Conservation (phyloP, 2,888 invertebrate species). For the Hypercompe scribonia region DNA sequence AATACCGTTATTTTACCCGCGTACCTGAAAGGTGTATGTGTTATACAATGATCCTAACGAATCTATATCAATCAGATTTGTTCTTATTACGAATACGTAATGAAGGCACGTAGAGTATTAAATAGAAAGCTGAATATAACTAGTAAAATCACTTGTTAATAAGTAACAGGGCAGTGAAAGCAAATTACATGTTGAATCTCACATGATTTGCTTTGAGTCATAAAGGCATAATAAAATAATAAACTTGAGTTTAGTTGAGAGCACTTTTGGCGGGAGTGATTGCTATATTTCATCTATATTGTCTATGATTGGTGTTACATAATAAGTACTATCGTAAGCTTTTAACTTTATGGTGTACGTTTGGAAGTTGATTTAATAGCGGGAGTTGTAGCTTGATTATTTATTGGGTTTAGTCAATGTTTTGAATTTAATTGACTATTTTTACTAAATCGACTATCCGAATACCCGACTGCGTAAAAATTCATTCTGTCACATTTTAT, state of each 20-base stretch:
- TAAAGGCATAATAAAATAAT: slow-evolving; percentile 49
- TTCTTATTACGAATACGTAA: slow-evolving; percentile 63
- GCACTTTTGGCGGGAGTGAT: slow-evolving; percentile 18
- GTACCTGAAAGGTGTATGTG: not conserved
- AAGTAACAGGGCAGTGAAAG: slow-evolving; percentile 77
- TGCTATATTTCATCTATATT: slow-evolving; percentile 23
- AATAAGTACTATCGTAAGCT: slow-evolving; percentile 29
- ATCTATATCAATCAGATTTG: slow-evolving; percentile 34
- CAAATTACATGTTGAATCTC: slow-evolving; percentile 71
- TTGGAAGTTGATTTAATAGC: slow-evolving; percentile 18
- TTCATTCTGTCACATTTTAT: too few relatives aligned
- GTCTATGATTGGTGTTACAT: slow-evolving; percentile 30
- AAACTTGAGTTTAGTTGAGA: slow-evolving; percentile 29
- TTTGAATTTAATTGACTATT: slow-evolving; percentile 7
- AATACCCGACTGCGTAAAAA: too few relatives aligned
- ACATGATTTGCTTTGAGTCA: slow-evolving; percentile 63
- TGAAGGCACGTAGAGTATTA: slow-evolving; percentile 70
- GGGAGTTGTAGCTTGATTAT: slow-evolving; percentile 10
- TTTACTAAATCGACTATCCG: too few relatives aligned
- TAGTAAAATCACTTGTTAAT: slow-evolving; percentile 67
- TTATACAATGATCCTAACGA: not conserved
- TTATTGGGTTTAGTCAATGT: slow-evolving; percentile 6
- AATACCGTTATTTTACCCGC: not conserved
- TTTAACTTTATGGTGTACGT: slow-evolving; percentile 26
- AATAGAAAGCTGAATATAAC: slow-evolving; percentile 81